A percentile compares a stretch with the other conserved stretches of the same genome.
These are phyloP conservation scores for Micrastur ruficollis DNA, from an alignment of 2,797 vertebrate species.

Conservation along the genomic window DNA sequence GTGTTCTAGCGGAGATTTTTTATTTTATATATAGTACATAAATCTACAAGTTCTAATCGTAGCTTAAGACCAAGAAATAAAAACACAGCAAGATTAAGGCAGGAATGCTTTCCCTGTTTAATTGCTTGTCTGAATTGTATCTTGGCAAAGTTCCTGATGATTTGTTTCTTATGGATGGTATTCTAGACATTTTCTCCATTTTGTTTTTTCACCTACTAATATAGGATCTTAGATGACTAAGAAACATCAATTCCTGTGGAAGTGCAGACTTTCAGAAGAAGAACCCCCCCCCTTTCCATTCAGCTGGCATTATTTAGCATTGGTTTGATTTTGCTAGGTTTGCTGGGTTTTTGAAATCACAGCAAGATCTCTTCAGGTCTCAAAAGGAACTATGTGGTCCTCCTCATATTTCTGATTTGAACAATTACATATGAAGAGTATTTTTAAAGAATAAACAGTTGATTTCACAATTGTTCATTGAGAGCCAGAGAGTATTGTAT, in stretches of 20 bases:
- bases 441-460: neutral
- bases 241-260: neutral
- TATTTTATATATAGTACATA: neutral
- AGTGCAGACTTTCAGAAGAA: neutral
- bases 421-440: neutral
- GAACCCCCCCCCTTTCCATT: neutral
- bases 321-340: neutral
- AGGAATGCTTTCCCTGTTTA: neutral
- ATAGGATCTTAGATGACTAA: neutral
- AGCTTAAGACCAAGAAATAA: neutral
- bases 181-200: neutral
- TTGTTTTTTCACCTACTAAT: neutral
- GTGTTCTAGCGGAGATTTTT: neutral
- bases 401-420: neutral
- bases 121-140: neutral
- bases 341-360: neutral
- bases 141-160: neutral
- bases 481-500: neutral
- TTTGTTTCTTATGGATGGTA: neutral
- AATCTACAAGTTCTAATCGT: neutral
- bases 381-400: neutral
- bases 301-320: neutral
- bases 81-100: neutral
- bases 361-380: neutral
- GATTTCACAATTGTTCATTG: neutral